Conservation (phyloP, 2,888 invertebrate genomes). For the Parascotia fuliginaria region DNA sequence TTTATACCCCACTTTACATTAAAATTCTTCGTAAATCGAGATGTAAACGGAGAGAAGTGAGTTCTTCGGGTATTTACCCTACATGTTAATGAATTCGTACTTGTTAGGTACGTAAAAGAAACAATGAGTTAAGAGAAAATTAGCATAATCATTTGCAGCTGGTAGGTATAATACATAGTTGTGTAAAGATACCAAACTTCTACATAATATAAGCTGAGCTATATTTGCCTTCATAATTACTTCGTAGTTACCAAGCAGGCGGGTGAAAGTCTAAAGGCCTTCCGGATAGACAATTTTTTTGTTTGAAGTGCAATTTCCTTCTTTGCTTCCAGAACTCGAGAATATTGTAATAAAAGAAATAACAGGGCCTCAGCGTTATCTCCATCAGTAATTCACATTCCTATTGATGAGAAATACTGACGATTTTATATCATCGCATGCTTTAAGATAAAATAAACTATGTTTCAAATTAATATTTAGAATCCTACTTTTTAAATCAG, state of each 20-base stretch:
- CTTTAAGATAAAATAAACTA: neutral
- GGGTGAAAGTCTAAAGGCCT: constrained; percentile 33
- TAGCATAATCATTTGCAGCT: neutral
- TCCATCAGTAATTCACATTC: constrained; percentile 4
- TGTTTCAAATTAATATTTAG: too few relatives aligned
- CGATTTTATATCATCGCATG: neutral
- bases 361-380: constrained; percentile 21
- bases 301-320: constrained; percentile 44
- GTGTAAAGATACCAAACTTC: neutral
- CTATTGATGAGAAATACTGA: neutral
- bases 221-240: constrained; percentile 21
- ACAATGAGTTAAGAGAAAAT: constrained; percentile 1
- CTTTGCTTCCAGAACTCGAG: constrained; percentile 34
- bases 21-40: constrained; percentile 37
- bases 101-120: constrained; percentile 25
- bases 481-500: too few relatives aligned
- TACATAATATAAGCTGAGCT: constrained; percentile 12
- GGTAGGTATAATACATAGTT: neutral
- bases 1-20: constrained; percentile 51
- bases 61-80: constrained; percentile 42
- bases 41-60: constrained; percentile 31
- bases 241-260: constrained; percentile 16
- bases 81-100: constrained; percentile 38
- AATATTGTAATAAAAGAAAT: constrained; percentile 43
- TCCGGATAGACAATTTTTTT: constrained; percentile 24